Evolutionary conservation across 2,113 vertebrate genomes (phyloP), one percentile per base, ranked within the genome.

Genomic region (Lophura nycthemera): DNA sequence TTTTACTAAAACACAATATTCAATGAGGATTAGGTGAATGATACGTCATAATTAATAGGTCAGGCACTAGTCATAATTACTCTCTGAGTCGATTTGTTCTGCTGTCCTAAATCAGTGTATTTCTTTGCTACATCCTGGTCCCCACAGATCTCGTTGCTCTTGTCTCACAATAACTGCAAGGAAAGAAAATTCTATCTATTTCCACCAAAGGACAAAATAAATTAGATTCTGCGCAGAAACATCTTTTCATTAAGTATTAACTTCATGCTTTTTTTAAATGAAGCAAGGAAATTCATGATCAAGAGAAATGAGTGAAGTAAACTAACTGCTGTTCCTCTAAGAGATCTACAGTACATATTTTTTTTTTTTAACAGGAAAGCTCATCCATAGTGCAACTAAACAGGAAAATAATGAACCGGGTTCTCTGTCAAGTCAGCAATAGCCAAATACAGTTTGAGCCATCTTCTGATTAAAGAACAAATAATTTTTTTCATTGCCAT

Each of bases 21-120:
- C 36, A 48, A 42, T 59, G 70, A 90, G 61, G 36, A 75, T 54
- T 65, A 77, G 30, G 45, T 85, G 82, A 86, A 89, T 91, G 66
- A 93, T 82, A 90, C 52, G 27, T 38, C 67, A 48, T 71, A 90
- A 89, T 86, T 81, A 93, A 93, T 69, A 92, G 80, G 91, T 89
- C 54, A 71, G 47, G 34, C 52, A 78, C 24, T 24, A 89, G 38
- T 40, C 52, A 54, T 67, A 74, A 92, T 86, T 86, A 90, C 14
- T 45, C 42, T 72, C 56, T 4, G 1, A 90, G 48, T 73, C 10
- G 0, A 73, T 69, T 76, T 90, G 32, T 85, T 84, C 47, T 89
- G 21, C 47, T 90, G 6, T 65, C 72, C 43, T 32, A 79, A 87
- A n/a, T 54, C 84, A 86, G 59, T 30, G 17, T 30, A 69, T 74